These are phyloP conservation scores for Scelioninae gen. 2 DNA, from an alignment of 2,888 invertebrate genomes.

Conservation along the genomic window DNA sequence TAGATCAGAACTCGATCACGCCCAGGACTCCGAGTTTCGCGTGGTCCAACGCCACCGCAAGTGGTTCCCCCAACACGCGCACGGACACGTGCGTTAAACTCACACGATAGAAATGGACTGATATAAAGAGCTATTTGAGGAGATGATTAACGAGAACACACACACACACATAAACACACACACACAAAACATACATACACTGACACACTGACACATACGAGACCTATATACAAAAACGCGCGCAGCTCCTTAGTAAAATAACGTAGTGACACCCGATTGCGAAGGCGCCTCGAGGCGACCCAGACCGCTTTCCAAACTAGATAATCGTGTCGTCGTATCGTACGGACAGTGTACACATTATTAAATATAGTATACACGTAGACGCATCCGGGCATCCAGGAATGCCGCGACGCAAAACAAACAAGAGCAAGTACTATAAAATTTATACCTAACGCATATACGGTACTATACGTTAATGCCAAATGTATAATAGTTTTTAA, in stretches of 20 bases:
- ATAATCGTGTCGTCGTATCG: conserved; percentile 67
- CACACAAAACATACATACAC: too few species aligned
- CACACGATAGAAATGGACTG: conserved; percentile 25
- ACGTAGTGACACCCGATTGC: conserved; percentile 61
- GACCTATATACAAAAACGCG: conserved; percentile 46
- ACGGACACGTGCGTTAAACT: conserved; percentile 36
- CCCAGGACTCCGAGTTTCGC: conserved; percentile 32
- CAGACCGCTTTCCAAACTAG: conserved; percentile 67
- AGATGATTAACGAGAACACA: conserved; percentile 6
- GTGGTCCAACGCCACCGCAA: conserved; percentile 18
- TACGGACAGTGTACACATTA: conserved; percentile 65
- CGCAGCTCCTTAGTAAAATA: conserved; percentile 61
- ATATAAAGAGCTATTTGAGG: conserved; percentile 19
- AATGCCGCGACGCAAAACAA: conserved; percentile 57
- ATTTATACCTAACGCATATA: conserved; percentile 74
- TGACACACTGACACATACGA: conserved; percentile 32
- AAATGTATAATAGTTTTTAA: conserved; percentile 75
- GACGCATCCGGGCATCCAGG: conserved; percentile 56
- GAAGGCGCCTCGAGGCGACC: conserved; percentile 58
- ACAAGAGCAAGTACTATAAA: conserved; percentile 65
- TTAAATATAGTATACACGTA: conserved; percentile 64
- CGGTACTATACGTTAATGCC: conserved; percentile 74
- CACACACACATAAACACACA: too few species aligned
- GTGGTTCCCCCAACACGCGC: conserved; percentile 42
- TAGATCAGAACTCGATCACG: conserved; percentile 28